phyloP scores from a whole-genome alignment of 2,113 vertebrate species.

The Chlamydotis undulata region DNA sequence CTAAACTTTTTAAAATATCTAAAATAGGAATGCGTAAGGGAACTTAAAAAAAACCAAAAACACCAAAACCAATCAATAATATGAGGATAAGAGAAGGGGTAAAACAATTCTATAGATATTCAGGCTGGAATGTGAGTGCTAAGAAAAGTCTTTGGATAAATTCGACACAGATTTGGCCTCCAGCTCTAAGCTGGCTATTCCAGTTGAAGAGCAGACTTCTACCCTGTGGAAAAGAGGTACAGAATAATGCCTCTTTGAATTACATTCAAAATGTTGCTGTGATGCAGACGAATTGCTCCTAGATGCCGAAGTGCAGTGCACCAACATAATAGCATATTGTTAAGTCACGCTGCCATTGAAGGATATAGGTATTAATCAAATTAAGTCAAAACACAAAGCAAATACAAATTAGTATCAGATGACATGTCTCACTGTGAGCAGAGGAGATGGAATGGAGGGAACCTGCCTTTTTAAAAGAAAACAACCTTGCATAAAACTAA shows the following conservation, averaged over 20 bases:
- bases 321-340: slow-evolving; percentile 72
- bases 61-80: slow-evolving; percentile 35
- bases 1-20: neutral
- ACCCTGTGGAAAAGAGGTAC: slow-evolving; percentile 66
- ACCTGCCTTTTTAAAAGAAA: slow-evolving; percentile 50
- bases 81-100: slow-evolving; percentile 22
- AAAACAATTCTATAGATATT: slow-evolving; percentile 61
- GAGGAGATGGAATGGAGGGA: slow-evolving; percentile 24
- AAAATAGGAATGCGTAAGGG: neutral
- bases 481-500: slow-evolving; percentile 40
- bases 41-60: neutral
- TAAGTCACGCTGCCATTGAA: slow-evolving; percentile 49
- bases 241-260: slow-evolving; percentile 79
- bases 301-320: slow-evolving; percentile 53
- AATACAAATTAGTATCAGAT: slow-evolving; percentile 64
- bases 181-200: slow-evolving; percentile 65
- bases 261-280: slow-evolving; percentile 71
- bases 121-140: slow-evolving; percentile 66
- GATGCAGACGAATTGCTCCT: slow-evolving; percentile 69
- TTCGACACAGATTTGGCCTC: slow-evolving; percentile 80
- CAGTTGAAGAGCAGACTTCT: slow-evolving; percentile 68
- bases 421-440: slow-evolving; percentile 3
- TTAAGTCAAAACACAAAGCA: slow-evolving; percentile 64
- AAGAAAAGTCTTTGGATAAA: slow-evolving; percentile 74
- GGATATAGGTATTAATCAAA: slow-evolving; percentile 73